Evolutionary conservation across 1,140 invertebrate genomes (phyloP), one percentile per base, ranked within the genome.

Genomic region (Heliothis subflexa): DNA sequence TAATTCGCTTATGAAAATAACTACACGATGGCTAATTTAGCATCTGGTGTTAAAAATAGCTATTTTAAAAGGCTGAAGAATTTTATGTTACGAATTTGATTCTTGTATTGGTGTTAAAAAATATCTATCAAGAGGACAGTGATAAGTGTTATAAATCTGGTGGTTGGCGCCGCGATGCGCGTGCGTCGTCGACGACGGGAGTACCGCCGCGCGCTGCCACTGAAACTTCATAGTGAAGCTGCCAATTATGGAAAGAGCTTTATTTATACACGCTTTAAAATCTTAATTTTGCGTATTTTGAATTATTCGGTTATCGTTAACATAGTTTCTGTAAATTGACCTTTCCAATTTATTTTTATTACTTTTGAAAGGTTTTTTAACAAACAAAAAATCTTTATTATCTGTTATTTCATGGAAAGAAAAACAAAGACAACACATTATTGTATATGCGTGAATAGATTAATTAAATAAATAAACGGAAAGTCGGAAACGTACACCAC

Each of bases 61-160:
- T 0, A 3, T 59, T 57, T 50, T 14, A 33, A 49, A 50, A 59
- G 4, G 14, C 2, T 28, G 55, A 70, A 70, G 16, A 47, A 68
- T 47, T 11, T 68, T 57, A 3, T 28, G 49, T 78, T 57, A 14
- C 3, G 33, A 62, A 54, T n/a, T n/a, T 62, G 25, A 52, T 14
- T 59, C 57, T 78, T 16, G 18, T 57, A 59, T 61, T 80, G 49
- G 54, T 78, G 66, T 78, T 68, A 81, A 78, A 54, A 40, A 64
- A 72, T 76, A 76, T 76, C 55, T 81, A 64, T 75, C 80, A 81
- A 73, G 64, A 61, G 25, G 47, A 54, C 52, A 49, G 64, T 55
- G 52, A 74, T 68, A 57, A 74, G 71, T 81, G 49, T 74, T 76
- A 71, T 81, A 78, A 78, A 81, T 81, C 77, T 74, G 33, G 9